Evolutionary conservation across 2,797 vertebrate species (phyloP), one percentile per base, ranked within the genome.

Genomic region (Lepus oiostolus): DNA sequence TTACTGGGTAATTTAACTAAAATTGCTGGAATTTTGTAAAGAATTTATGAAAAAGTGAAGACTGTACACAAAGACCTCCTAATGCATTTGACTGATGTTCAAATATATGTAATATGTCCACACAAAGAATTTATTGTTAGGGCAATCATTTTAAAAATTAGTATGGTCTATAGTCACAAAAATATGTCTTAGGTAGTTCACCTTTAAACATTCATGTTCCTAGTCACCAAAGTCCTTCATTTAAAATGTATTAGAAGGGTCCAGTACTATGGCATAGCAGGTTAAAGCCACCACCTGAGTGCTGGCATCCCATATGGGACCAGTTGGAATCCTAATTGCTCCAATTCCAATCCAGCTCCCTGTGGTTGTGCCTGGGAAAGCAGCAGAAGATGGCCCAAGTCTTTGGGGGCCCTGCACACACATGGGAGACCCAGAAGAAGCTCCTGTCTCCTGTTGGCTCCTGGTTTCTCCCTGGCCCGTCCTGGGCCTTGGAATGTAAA

Each of bases 31-130:
- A 70, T 92, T 77, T 86, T 87, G 50, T 76, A 38, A 91, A 63
- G 28, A 77, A 90, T 54, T 93, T 62, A 71, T 88, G 22, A 54
- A 83, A 68, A 83, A 72, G 63, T 60, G 60, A 95, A 88, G 62
- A 47, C 67, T 13, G 7, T 24, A 42, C 26, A 21, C 1, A 93
- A 70, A 63, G 52, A 22, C 16, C 30, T 74, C 19, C 26, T 74
- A 14, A 63, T 74, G 17, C 7, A 65, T 94, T 85, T 95, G 2
- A 42, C 2, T 83, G 26, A 72, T 76, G 30, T 81, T 81, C 82
- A 58, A 60, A 42, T 89, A 28, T 11, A 52, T 60, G 9, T 75
- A 21, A 71, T n/a, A 30, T 28, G 28, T 79, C 50, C 85, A 24
- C 2, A 6, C 21, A 60, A 79, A 80, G 4, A 13, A 80, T 22